Evolutionary conservation across 2,888 invertebrate species (phyloP).

Genomic region (Drosophila borealis): DNA sequence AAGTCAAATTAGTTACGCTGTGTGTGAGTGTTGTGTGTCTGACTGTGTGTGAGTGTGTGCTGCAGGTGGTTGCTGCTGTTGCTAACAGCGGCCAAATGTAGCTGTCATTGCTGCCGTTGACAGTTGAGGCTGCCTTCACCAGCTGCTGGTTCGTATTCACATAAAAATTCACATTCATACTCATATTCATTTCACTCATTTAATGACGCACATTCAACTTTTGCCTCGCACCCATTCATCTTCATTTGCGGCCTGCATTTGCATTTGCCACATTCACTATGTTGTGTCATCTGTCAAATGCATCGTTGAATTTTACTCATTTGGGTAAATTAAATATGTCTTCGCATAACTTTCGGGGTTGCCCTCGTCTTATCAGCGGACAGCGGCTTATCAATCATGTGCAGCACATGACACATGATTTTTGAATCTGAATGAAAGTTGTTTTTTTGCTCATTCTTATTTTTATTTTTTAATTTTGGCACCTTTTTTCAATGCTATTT

Average conservation of each 20-base stretch:
- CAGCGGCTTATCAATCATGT: slow-evolving; percentile 46
- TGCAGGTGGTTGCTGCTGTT: slow-evolving; percentile 61
- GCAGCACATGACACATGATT: slow-evolving; percentile 11
- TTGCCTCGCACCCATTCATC: slow-evolving; percentile 62
- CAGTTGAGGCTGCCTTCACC: slow-evolving; percentile 27
- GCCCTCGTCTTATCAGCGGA: slow-evolving; percentile 42
- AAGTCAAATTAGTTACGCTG: slow-evolving; percentile 70
- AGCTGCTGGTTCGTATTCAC: slow-evolving; percentile 47
- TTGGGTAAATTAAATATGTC: slow-evolving; percentile 8
- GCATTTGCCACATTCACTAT: slow-evolving; percentile 58
- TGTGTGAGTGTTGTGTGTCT: slow-evolving; percentile 5
- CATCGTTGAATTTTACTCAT: slow-evolving; percentile 40
- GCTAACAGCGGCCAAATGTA: slow-evolving; percentile 50
- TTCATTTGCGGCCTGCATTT: slow-evolving; percentile 59
- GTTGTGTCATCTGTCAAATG: slow-evolving; percentile 73
- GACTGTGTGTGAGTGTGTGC: slow-evolving; percentile 20
- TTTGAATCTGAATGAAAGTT: slow-evolving; percentile 15
- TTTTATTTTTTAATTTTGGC: slow-evolving; percentile 13
- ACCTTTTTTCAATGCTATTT: slow-evolving; percentile 44
- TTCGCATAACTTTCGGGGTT: slow-evolving; percentile 18
- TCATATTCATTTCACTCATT: slow-evolving; percentile 34
- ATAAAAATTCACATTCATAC: not conserved
- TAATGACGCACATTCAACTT: slow-evolving; percentile 17
- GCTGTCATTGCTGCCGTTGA: slow-evolving; percentile 46
- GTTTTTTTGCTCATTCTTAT: slow-evolving; percentile 2